Base-by-base conservation (phyloP, 2,113 vertebrate genomes). In the Megatriorchis doriae region DNA sequence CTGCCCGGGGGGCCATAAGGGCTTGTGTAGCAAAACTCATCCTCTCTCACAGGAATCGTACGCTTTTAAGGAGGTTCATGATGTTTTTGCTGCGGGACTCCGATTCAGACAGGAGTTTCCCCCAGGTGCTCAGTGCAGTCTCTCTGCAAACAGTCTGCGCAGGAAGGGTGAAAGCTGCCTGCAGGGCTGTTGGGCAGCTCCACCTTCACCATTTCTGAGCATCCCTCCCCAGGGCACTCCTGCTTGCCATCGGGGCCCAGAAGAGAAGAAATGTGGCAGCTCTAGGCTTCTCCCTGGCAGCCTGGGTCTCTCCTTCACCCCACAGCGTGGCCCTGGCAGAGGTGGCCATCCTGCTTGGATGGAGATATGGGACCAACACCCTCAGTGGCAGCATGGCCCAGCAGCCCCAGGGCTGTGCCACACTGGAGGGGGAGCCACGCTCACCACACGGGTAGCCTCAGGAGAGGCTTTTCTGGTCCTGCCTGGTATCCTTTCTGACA, bases 371-470 rank as follows among this genome's bases (percentile, higher is more conserved):
- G 59, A 81, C 47, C 34, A 71, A 13, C 18, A 42, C 16, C 9
- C 5, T 10, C 34, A 38, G 32, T 16, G 31, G 16, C n/a, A 42
- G 65, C 15, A 4, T 20, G 50, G 7, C 16, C 42, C 32, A 31
- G 19, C 5, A 13, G 36, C 10, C 7, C 21, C 45, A 70, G 23
- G 18, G 20, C 48, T 72, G 34, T n/a, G 21, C 11, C 19, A 19
- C 0, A 1, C 40, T 25, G 27, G 47, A 58, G 25, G 2, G 4
- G 22, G 26, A 40, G 36, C 38, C 10, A 8, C 0, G 4, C 12
- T 56, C 34, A 63, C 34, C 18, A 38, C 20, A 43, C n/a, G 40
- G 36, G 6, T 6, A 26, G 16, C 6, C 16, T 61, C 65, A 29
- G 56, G 22, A 61, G 19, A 56, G 7, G 47, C 18, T 63, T 90